phyloP scores from a whole-genome alignment of 1,140 invertebrate species.

The Ips typographus region DNA sequence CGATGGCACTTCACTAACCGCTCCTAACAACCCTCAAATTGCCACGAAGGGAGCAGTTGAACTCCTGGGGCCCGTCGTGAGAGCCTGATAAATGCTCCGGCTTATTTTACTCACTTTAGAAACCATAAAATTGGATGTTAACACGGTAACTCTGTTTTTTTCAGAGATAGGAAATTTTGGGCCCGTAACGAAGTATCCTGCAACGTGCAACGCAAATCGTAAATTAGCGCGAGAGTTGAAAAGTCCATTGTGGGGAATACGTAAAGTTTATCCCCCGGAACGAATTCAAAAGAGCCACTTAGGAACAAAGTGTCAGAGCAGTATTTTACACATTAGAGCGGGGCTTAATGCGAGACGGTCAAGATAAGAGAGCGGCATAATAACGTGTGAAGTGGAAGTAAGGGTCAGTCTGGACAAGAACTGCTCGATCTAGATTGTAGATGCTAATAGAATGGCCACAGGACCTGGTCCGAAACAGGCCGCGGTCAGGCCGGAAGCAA shows the following conservation, averaged over 20 bases:
- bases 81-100: constrained; percentile 28
- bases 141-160: too few species aligned
- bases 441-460: constrained; percentile 54
- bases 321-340: constrained; percentile 33
- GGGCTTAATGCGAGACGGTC: constrained; percentile 27
- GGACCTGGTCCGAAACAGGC: constrained; percentile 39
- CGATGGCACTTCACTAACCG: constrained; percentile 49
- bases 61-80: constrained; percentile 22
- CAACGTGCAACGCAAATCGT: too few species aligned
- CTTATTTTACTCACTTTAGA: constrained; percentile 20
- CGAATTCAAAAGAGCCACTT: constrained; percentile 29
- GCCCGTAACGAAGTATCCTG: too few species aligned
- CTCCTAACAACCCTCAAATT: constrained; percentile 52
- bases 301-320: constrained; percentile 35
- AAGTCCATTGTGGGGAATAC: constrained; percentile 17
- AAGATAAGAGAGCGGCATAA: constrained; percentile 48
- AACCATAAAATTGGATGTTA: not conserved
- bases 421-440: constrained; percentile 52
- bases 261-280: constrained; percentile 15
- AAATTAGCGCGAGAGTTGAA: too few species aligned
- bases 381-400: constrained; percentile 47
- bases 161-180: too few species aligned
- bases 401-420: constrained; percentile 47
- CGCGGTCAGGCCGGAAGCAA: constrained; percentile 46
- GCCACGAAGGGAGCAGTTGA: constrained; percentile 34